Percentiles rank a stretch among this genome's conserved stretches.
phyloP scores from a whole-genome alignment of 1,140 invertebrate species.

The Helicoverpa armigera region DNA sequence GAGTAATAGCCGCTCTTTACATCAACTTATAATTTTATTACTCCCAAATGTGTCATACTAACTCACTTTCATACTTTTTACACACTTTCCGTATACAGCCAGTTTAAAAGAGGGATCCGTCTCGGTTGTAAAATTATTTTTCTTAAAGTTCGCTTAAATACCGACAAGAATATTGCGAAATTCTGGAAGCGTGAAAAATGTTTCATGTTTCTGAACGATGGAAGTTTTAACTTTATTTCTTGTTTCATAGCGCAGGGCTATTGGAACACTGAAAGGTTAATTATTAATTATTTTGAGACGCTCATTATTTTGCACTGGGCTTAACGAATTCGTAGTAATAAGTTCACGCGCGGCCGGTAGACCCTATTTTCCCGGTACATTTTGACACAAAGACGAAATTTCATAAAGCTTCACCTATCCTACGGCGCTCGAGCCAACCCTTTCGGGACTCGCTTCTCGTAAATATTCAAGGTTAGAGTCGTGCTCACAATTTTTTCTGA shows the following conservation, averaged over 20 bases:
- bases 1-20: conserved; percentile 18
- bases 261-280: conserved; percentile 25
- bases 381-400: conserved; percentile 56
- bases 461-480: conserved; percentile 78
- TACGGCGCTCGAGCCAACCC: conserved; percentile 58
- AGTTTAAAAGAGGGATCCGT: conserved; percentile 18
- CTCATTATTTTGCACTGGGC: not conserved
- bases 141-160: conserved; percentile 39
- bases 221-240: conserved; percentile 12
- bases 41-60: conserved; percentile 20
- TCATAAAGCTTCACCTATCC: conserved; percentile 65
- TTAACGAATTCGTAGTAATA: not conserved
- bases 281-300: conserved; percentile 26
- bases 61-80: conserved; percentile 20
- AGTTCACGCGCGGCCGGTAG: conserved; percentile 16
- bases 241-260: conserved; percentile 9
- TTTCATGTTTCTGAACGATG: conserved; percentile 30
- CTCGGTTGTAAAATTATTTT: conserved; percentile 38
- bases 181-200: conserved; percentile 18
- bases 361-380: conserved; percentile 31
- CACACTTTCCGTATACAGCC: conserved; percentile 2
- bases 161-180: conserved; percentile 33
- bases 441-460: conserved; percentile 64
- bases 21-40: conserved; percentile 27
- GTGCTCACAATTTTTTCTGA: conserved; percentile 71